Percentiles rank a stretch among this genome's conserved stretches.
Evolutionary conservation across 2,113 vertebrate species (phyloP).

Genomic region (Nothocercus julius): DNA sequence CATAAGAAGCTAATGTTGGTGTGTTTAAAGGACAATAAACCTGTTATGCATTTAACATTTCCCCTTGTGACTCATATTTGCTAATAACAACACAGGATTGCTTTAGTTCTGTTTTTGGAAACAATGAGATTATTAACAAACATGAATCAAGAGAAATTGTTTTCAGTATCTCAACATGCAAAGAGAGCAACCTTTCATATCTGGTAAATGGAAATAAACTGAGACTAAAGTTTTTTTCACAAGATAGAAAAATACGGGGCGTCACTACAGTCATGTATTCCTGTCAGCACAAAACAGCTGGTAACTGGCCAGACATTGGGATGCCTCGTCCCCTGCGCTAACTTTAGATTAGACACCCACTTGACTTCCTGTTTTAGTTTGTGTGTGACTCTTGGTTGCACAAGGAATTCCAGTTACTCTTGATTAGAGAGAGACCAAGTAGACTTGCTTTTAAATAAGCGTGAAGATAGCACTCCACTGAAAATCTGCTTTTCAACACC

Average conservation of each 20-base stretch:
- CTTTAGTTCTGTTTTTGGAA: not conserved
- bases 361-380: conserved; percentile 25
- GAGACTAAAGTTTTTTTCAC: conserved; percentile 12
- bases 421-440: not conserved
- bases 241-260: not conserved
- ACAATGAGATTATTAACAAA: not conserved
- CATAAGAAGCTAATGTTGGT: not conserved
- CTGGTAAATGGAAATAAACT: not conserved
- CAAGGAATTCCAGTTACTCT: conserved; percentile 23
- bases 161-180: not conserved
- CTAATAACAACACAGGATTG: not conserved
- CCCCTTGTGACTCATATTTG: not conserved
- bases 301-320: not conserved
- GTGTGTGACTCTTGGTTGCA: not conserved
- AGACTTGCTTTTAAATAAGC: not conserved
- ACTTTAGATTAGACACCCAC: conserved; percentile 39
- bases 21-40: not conserved
- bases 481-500: not conserved
- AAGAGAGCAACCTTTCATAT: not conserved
- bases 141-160: not conserved
- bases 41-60: not conserved
- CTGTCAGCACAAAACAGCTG: not conserved
- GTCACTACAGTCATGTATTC: not conserved
- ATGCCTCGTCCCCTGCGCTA: conserved; percentile 19
- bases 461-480: not conserved